phyloP scores from a whole-genome alignment of 2,888 invertebrate genomes.

The Schizotus pectinicornis region DNA sequence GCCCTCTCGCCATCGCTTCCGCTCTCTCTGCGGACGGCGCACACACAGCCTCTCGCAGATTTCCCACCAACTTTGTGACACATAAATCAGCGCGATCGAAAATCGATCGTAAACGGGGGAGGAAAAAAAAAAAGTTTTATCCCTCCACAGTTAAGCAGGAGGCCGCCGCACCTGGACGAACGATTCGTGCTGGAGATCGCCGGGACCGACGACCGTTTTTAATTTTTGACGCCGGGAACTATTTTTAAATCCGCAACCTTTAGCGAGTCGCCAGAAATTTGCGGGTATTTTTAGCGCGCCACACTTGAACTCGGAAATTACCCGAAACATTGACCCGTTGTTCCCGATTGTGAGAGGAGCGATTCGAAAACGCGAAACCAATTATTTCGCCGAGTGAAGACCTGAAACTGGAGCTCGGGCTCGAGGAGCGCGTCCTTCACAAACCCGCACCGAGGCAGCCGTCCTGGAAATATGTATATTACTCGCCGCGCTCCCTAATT shows the following conservation, averaged over 20 bases:
- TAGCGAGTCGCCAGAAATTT: background rate
- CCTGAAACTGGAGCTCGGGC: too few species aligned
- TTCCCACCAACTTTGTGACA: slow-evolving; percentile 33
- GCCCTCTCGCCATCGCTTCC: slow-evolving; percentile 27
- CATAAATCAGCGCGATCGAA: slow-evolving; percentile 31
- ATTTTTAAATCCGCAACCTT: background rate
- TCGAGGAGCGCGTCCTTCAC: too few species aligned
- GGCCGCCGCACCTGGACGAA: background rate
- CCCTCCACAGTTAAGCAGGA: too few species aligned
- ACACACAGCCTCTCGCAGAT: slow-evolving; percentile 28
- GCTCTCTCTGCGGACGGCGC: slow-evolving; percentile 8
- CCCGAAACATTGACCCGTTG: slow-evolving; percentile 23
- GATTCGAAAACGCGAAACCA: too few species aligned
- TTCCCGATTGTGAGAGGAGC: too few species aligned
- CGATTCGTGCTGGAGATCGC: background rate
- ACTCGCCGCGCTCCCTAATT: too few species aligned
- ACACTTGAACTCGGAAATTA: slow-evolving; percentile 14
- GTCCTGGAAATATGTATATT: too few species aligned
- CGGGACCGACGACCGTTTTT: background rate
- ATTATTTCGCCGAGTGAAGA: too few species aligned
- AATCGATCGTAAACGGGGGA: slow-evolving; percentile 17
- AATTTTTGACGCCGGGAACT: background rate
- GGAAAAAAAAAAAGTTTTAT: background rate
- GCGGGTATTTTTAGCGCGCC: slow-evolving; percentile 14
- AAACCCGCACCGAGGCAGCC: too few species aligned